These are phyloP conservation scores for Formicarius rufipectus DNA, from an alignment of 2,113 vertebrate genomes.

Conservation along the genomic window DNA sequence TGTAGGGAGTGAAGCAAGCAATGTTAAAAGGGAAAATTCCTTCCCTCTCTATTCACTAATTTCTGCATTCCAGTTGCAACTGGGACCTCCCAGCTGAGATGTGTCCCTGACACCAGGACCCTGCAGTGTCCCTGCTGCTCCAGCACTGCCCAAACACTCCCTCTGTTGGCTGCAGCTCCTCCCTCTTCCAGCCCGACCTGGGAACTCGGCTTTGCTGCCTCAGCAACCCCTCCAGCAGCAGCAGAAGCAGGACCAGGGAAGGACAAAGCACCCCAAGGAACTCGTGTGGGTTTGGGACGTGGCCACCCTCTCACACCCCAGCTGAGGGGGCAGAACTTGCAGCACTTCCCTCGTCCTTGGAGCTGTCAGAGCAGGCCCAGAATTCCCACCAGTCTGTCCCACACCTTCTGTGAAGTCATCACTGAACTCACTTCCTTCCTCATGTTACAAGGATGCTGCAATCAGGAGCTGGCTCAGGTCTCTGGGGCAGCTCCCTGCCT, in stretches of 20 bases:
- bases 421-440: not conserved
- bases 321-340: not conserved
- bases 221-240: too few relatives aligned
- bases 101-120: not conserved
- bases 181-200: not conserved
- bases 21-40: not conserved
- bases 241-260: not conserved
- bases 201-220: not conserved
- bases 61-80: not conserved
- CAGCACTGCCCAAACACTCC: not conserved
- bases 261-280: not conserved
- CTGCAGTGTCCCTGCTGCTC: accelerated
- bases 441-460: not conserved
- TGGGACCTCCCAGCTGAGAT: not conserved
- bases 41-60: not conserved
- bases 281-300: accelerated
- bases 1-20: not conserved
- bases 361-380: not conserved
- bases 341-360: accelerated
- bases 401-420: not conserved
- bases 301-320: accelerated
- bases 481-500: not conserved
- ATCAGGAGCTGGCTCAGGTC: not conserved
- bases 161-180: conserved; percentile 22
- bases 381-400: not conserved